These are phyloP conservation scores for Zeugodacus cucurbitae DNA, from an alignment of 1,140 invertebrate genomes.

Conservation along the genomic window DNA sequence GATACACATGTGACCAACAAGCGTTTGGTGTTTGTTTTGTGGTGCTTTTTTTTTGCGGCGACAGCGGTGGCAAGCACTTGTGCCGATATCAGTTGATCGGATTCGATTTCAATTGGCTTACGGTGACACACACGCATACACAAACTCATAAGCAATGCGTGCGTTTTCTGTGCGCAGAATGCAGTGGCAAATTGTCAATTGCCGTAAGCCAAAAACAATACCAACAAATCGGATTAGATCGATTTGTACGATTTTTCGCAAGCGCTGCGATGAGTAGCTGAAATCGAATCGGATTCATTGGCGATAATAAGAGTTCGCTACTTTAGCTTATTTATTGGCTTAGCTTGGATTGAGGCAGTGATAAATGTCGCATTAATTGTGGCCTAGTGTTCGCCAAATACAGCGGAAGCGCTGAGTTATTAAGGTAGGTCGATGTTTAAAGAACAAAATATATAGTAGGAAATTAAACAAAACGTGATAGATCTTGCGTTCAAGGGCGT, in stretches of 20 bases:
- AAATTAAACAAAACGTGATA: no score
- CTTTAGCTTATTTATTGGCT: constrained; percentile 1
- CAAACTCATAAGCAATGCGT: background rate
- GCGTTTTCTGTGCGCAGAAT: background rate
- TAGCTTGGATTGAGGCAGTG: background rate
- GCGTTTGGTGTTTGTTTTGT: background rate
- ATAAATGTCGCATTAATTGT: background rate
- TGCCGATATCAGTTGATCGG: constrained; percentile 8
- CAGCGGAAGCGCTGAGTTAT: no score
- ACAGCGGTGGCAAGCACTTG: background rate
- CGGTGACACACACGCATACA: background rate
- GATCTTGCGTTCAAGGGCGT: no score
- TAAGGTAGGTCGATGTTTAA: no score
- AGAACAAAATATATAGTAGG: no score
- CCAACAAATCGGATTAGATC: constrained; percentile 16
- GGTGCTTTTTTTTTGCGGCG: background rate
- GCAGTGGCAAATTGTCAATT: constrained; percentile 9
- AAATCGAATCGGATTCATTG: background rate
- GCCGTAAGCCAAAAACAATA: background rate
- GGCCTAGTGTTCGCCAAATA: background rate
- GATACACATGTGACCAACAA: no score
- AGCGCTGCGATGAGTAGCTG: background rate
- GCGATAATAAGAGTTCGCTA: background rate
- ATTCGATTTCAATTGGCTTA: constrained; percentile 20
- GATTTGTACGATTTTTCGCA: background rate